Evolutionary conservation across 2,113 vertebrate genomes (phyloP).

Genomic region (Rostratula benghalensis): DNA sequence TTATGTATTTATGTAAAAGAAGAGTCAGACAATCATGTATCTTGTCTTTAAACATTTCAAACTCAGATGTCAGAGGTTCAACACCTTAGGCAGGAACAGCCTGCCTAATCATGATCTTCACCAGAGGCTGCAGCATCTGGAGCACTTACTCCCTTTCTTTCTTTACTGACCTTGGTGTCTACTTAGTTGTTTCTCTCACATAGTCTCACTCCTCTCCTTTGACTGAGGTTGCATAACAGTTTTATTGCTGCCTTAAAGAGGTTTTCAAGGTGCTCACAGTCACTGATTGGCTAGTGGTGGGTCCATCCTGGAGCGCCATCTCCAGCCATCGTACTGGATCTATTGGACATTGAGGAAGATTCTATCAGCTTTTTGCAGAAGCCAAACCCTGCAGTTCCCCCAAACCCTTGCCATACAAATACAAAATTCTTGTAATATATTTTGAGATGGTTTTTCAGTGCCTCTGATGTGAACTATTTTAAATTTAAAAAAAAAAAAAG

Average conservation of each 20-base stretch:
- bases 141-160: background rate
- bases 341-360: background rate
- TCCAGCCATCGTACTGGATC: background rate
- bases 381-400: background rate
- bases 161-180: background rate
- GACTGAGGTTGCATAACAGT: background rate
- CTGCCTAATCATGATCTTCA: background rate
- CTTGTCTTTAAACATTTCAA: too few species aligned
- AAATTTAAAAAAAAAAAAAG: background rate
- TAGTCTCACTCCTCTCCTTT: background rate
- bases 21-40: too few species aligned
- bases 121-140: background rate
- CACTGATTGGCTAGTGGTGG: rapidly evolving
- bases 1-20: too few species aligned
- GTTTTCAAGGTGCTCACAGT: rapidly evolving
- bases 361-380: background rate
- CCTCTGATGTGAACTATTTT: background rate
- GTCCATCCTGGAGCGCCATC: too few species aligned
- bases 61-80: too few species aligned
- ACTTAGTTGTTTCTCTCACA: background rate
- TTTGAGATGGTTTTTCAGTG: background rate
- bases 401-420: background rate
- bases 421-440: background rate
- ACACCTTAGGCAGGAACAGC: too few species aligned
- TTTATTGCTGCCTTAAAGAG: background rate